Percentiles rank a stretch among this genome's conserved stretches.
Evolutionary conservation across 2,888 invertebrate genomes (phyloP).

Genomic region (Heliconius cydno): DNA sequence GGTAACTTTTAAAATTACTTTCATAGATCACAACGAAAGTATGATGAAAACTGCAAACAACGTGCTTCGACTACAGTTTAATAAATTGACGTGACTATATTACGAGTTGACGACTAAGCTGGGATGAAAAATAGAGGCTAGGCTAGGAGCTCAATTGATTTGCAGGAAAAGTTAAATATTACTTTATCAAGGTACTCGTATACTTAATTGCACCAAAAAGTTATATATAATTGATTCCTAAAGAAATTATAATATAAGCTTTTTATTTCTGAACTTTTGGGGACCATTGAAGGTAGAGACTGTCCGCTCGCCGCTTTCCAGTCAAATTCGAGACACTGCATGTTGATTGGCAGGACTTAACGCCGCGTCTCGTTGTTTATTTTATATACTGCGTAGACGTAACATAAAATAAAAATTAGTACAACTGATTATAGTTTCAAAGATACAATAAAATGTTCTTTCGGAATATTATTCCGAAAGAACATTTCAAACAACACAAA

Average conservation of each 20-base stretch:
- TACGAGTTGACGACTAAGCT: background rate
- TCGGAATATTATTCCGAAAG: no score
- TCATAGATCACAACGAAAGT: background rate
- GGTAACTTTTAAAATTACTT: background rate
- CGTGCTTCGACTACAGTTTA: background rate
- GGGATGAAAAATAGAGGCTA: background rate
- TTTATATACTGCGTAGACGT: no score
- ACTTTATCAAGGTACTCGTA: background rate
- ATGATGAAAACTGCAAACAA: slow-evolving; percentile 12
- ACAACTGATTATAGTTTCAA: no score
- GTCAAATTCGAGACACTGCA: no score
- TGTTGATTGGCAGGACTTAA: no score
- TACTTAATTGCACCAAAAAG: background rate
- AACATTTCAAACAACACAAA: no score
- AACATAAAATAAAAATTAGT: no score
- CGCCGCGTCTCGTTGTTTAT: no score
- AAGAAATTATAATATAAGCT: background rate
- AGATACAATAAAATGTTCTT: no score
- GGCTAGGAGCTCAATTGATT: background rate
- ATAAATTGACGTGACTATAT: slow-evolving; percentile 7
- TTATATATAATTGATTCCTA: background rate
- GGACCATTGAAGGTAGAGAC: no score
- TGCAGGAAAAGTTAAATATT: background rate
- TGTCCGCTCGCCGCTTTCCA: no score
- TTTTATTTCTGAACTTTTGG: background rate